Conservation (phyloP, 2,888 invertebrate genomes). For the Helleia helle region DNA sequence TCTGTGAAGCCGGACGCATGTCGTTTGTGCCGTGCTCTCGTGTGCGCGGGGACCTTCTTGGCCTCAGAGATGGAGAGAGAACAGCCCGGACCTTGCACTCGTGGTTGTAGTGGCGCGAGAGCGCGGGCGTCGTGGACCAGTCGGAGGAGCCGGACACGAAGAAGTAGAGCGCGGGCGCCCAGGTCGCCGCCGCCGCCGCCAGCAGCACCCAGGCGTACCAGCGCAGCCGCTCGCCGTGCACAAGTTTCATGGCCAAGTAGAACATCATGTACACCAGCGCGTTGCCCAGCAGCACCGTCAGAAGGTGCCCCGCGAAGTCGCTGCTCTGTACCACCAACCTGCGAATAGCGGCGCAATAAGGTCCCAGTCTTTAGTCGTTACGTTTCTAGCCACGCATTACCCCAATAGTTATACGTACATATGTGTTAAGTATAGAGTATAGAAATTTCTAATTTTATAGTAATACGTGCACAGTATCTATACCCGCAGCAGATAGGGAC, state of each 20-base stretch:
- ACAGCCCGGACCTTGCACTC: conserved; percentile 59
- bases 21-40: too few species aligned
- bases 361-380: too few species aligned
- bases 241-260: conserved; percentile 89
- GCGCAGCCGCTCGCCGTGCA: conserved; percentile 77
- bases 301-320: conserved; percentile 87
- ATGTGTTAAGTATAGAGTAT: too few species aligned
- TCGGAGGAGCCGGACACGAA: conserved; percentile 33
- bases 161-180: conserved; percentile 80
- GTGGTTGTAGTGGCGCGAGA: conserved; percentile 75
- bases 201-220: conserved; percentile 79
- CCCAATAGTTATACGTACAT: too few species aligned
- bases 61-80: too few species aligned
- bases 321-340: conserved; percentile 72
- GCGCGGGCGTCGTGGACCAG: conserved; percentile 77
- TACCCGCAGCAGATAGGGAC: too few species aligned
- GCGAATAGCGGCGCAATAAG: too few species aligned
- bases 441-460: too few species aligned
- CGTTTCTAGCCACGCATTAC: too few species aligned
- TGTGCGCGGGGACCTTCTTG: too few species aligned
- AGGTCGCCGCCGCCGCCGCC: conserved; percentile 75
- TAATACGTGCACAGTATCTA: too few species aligned
- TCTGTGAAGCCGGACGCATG: too few species aligned
- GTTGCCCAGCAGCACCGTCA: conserved; percentile 87
- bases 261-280: conserved; percentile 86